Evolutionary conservation across 2,888 invertebrate species (phyloP).

Genomic region (Nomada fucata): DNA sequence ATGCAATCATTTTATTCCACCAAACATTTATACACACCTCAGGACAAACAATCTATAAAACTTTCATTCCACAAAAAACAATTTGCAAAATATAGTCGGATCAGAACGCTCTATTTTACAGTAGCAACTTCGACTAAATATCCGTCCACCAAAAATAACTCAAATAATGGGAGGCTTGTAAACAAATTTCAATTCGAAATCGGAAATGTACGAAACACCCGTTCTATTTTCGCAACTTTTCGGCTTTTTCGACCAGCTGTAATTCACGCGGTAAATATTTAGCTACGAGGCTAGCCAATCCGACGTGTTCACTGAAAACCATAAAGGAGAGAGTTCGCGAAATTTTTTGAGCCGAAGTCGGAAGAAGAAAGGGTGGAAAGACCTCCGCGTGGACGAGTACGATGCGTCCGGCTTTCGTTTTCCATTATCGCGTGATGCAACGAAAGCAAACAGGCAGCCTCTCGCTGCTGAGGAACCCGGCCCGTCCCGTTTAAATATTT

Average conservation of each 20-base stretch:
- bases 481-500: conserved; percentile 79
- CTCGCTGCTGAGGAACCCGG: conserved; percentile 64
- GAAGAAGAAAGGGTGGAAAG: conserved; percentile 23
- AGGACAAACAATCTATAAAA: too few species aligned
- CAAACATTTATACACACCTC: too few species aligned
- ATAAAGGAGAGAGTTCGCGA: background rate
- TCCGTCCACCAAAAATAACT: too few species aligned
- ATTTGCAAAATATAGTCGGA: too few species aligned
- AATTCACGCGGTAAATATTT: conserved; percentile 9
- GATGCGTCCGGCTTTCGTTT: conserved; percentile 64
- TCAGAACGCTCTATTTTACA: too few species aligned
- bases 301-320: too few species aligned
- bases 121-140: too few species aligned
- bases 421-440: conserved; percentile 65
- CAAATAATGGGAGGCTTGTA: too few species aligned
- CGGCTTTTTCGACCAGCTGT: background rate
- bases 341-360: conserved; percentile 22
- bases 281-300: background rate
- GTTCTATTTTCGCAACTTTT: background rate
- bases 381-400: conserved; percentile 40
- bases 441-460: conserved; percentile 72
- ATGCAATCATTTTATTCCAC: too few species aligned
- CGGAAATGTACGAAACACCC: background rate
- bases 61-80: too few species aligned
- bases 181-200: background rate